Conservation (phyloP, 2,888 invertebrate species). For the Heliconius charithonia region DNA sequence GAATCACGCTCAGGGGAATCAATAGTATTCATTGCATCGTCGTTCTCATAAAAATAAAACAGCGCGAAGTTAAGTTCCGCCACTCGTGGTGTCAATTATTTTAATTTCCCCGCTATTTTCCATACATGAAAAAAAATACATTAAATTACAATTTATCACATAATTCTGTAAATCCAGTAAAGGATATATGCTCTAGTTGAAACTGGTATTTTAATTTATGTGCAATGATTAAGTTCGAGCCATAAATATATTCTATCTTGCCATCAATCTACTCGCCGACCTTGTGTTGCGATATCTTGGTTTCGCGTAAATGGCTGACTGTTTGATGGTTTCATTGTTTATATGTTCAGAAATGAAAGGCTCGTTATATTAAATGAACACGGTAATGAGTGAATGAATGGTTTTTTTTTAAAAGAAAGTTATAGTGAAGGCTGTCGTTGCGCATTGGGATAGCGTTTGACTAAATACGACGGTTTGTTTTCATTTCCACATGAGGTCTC, state of each 20-base stretch:
- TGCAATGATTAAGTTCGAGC: slow-evolving; percentile 28
- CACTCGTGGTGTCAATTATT: too few species aligned
- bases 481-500: background rate
- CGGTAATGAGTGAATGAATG: background rate
- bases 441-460: background rate
- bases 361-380: background rate
- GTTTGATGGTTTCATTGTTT: slow-evolving; percentile 1
- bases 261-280: slow-evolving; percentile 38
- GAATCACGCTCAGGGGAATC: too few species aligned
- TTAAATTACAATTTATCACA: background rate
- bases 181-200: slow-evolving; percentile 40
- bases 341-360: background rate
- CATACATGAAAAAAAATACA: too few species aligned
- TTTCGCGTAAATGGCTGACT: slow-evolving; percentile 21
- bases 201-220: slow-evolving; percentile 31
- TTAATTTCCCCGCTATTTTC: too few species aligned
- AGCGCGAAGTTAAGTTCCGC: too few species aligned
- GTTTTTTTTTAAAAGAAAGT: too few species aligned
- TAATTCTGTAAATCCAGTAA: slow-evolving; percentile 17
- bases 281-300: slow-evolving; percentile 36
- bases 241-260: slow-evolving; percentile 41
- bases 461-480: background rate
- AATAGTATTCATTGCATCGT: too few species aligned
- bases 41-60: too few species aligned
- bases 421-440: too few species aligned